phyloP scores from a whole-genome alignment of 1,140 invertebrate species.

The Diabrotica undecimpunctata region DNA sequence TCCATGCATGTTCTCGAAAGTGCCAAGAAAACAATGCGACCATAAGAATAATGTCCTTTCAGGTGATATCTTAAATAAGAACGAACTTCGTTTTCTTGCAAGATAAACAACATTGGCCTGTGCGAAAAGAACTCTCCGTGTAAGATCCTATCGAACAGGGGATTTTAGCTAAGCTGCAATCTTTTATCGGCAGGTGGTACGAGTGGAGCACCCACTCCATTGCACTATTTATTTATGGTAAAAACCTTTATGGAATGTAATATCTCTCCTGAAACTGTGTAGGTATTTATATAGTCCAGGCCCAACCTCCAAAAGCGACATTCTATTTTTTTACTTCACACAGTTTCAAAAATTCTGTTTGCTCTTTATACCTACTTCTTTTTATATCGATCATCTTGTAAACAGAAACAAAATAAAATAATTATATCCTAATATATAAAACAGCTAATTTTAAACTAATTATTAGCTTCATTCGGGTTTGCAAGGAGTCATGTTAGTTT shows the following conservation, averaged over 20 bases:
- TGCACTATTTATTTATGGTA: neutral
- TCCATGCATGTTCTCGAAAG: neutral
- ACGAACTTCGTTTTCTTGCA: neutral
- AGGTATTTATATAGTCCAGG: too few species aligned
- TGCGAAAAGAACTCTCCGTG: neutral
- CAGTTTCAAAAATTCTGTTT: too few species aligned
- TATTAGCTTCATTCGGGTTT: too few species aligned
- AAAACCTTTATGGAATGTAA: neutral
- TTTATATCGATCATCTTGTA: too few species aligned
- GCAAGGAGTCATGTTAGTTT: too few species aligned
- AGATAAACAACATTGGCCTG: neutral
- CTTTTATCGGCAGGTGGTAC: neutral
- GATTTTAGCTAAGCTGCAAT: neutral
- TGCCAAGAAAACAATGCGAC: neutral
- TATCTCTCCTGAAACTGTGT: too few species aligned
- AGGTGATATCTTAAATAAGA: constrained; percentile 2
- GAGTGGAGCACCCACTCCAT: neutral
- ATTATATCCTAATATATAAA: too few species aligned
- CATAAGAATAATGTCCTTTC: neutral
- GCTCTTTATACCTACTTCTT: too few species aligned
- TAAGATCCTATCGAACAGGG: neutral
- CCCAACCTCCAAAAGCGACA: too few species aligned
- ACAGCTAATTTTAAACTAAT: too few species aligned
- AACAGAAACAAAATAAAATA: too few species aligned
- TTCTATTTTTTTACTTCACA: too few species aligned